A percentile compares a stretch with the other conserved stretches of the same genome.
These are phyloP conservation scores for Hippocampus kuda DNA, from an alignment of 2,797 vertebrate genomes.

Conservation along the genomic window DNA sequence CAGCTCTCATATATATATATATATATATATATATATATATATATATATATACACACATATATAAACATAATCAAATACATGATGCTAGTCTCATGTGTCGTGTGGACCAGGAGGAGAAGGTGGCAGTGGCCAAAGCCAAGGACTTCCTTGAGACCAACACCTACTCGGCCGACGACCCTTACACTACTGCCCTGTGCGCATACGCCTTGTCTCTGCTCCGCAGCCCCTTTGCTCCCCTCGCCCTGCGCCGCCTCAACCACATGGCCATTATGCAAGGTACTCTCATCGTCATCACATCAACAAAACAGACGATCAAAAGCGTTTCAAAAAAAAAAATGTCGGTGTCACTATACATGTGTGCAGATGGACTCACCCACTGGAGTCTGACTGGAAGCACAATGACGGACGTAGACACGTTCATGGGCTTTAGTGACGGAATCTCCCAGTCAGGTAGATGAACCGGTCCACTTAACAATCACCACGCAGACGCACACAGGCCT, in stretches of 20 bases:
- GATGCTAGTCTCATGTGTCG: constrained; percentile 11
- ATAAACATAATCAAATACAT: background rate
- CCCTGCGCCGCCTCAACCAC: constrained; percentile 77
- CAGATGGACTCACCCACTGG: constrained; percentile 92
- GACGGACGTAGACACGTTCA: constrained; percentile 80
- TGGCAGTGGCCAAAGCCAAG: constrained; percentile 76
- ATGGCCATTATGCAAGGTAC: constrained; percentile 86
- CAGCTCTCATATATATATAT: no score
- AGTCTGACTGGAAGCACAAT: constrained; percentile 79
- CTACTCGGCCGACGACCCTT: constrained; percentile 79
- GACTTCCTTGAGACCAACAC: constrained; percentile 80
- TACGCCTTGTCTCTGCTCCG: constrained; percentile 78
- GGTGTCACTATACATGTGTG: constrained; percentile 1
- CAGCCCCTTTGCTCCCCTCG: constrained; percentile 68
- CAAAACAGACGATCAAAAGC: background rate
- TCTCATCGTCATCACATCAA: constrained; percentile 3
- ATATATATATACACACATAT: no score
- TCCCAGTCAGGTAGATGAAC: constrained; percentile 77
- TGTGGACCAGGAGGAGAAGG: constrained; percentile 73
- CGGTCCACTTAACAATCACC: background rate
- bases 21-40: no score
- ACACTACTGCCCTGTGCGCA: constrained; percentile 78
- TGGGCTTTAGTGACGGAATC: constrained; percentile 84
- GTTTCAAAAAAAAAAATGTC: no score
- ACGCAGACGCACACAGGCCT: background rate